These are phyloP conservation scores for Polyploca ridens DNA, from an alignment of 2,888 invertebrate species.

Conservation along the genomic window DNA sequence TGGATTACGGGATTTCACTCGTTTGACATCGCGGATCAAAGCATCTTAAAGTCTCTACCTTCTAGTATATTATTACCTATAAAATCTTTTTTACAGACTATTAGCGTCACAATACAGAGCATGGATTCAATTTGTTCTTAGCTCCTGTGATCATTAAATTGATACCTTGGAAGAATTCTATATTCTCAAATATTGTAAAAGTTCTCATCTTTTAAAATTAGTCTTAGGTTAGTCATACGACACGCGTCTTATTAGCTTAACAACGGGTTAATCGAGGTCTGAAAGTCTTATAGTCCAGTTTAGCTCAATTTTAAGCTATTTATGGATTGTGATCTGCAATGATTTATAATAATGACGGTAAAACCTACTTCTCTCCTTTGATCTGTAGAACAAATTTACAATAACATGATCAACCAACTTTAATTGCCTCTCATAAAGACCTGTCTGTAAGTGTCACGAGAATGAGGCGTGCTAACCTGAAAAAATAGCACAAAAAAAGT, in stretches of 20 bases:
- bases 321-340: neutral
- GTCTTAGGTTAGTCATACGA: no score
- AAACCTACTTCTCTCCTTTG: neutral
- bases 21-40: constrained; percentile 50
- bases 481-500: neutral
- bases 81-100: neutral
- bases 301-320: neutral
- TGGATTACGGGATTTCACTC: constrained; percentile 31
- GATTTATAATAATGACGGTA: neutral
- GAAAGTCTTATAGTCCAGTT: neutral
- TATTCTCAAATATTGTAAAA: no score
- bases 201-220: no score
- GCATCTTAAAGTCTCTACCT: neutral
- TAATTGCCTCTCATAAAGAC: neutral
- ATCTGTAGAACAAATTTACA: neutral
- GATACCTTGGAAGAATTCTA: no score
- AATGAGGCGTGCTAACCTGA: neutral
- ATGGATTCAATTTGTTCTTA: neutral
- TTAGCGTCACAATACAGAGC: neutral
- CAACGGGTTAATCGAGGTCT: no score
- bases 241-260: no score
- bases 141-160: neutral
- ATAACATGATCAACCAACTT: neutral
- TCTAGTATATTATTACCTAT: neutral
- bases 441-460: neutral